Percentiles rank a stretch among this genome's conserved stretches.
phyloP scores from a whole-genome alignment of 35 echinoderm and acorn worm species.

The Apostichopus parvimensis region DNA sequence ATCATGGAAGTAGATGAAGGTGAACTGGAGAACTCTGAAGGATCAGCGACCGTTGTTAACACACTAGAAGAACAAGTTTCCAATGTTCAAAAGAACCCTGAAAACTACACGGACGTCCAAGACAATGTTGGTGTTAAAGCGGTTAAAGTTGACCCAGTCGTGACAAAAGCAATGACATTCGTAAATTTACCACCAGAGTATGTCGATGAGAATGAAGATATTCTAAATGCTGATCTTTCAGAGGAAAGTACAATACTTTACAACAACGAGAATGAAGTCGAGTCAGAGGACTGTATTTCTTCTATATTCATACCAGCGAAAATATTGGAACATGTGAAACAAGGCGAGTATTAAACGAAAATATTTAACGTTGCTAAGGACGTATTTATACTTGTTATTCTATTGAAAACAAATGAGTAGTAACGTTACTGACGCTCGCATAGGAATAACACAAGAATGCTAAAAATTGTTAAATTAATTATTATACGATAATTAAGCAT shows the following conservation, averaged over 20 bases:
- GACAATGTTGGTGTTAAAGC: slow-evolving; percentile 23
- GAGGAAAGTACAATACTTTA: neutral
- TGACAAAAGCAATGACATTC: neutral
- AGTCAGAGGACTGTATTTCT: neutral
- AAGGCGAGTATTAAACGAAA: neutral
- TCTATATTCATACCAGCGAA: neutral
- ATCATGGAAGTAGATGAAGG: too few relatives aligned
- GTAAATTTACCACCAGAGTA: neutral
- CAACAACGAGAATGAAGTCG: neutral
- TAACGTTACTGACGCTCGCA: too few relatives aligned
- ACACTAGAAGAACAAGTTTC: too few relatives aligned
- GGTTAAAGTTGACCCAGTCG: neutral
- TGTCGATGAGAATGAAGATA: neutral
- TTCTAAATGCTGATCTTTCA: neutral
- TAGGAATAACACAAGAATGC: too few relatives aligned
- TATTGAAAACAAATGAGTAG: too few relatives aligned
- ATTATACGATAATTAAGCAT: too few relatives aligned
- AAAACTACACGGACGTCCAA: slow-evolving; percentile 33
- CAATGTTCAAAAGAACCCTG: too few relatives aligned
- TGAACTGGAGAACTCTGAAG: too few relatives aligned
- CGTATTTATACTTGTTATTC: too few relatives aligned
- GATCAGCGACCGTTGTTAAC: too few relatives aligned
- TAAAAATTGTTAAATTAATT: too few relatives aligned
- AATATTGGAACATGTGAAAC: neutral
- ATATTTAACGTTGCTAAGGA: too few relatives aligned